Conservation (phyloP, 2,797 vertebrate genomes). For the Ispidina picta region DNA sequence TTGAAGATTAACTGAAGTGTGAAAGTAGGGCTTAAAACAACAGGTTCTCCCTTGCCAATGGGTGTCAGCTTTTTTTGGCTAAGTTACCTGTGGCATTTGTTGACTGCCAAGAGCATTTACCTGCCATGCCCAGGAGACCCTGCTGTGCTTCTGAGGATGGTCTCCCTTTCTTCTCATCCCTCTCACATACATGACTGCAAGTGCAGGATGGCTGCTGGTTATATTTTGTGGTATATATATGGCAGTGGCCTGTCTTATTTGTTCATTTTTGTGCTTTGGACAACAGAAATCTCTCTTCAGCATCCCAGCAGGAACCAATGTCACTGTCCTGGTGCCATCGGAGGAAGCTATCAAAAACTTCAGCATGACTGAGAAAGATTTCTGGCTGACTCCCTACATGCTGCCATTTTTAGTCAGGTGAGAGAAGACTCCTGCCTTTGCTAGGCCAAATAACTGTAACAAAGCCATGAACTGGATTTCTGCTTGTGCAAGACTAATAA, state of each 20-base stretch:
- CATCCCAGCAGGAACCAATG: slow-evolving; percentile 73
- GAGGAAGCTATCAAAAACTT: slow-evolving; percentile 74
- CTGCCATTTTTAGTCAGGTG: slow-evolving; percentile 84
- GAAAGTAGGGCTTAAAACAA: not conserved
- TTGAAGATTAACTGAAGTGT: not conserved
- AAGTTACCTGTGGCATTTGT: not conserved
- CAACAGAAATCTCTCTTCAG: slow-evolving; percentile 70
- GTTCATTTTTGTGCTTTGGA: slow-evolving; percentile 50
- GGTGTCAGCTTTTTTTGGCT: not conserved
- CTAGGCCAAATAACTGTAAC: not conserved
- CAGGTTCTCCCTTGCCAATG: not conserved
- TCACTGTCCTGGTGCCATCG: slow-evolving; percentile 87
- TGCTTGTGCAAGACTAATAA: not conserved
- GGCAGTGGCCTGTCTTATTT: not conserved
- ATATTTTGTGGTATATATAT: not conserved
- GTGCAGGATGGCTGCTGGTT: not conserved
- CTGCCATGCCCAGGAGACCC: not conserved
- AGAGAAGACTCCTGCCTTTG: not conserved
- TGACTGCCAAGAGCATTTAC: not conserved
- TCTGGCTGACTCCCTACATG: slow-evolving; percentile 81
- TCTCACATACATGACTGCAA: fast-evolving
- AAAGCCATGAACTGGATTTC: not conserved
- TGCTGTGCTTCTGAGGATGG: not conserved
- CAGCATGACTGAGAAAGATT: slow-evolving; percentile 56
- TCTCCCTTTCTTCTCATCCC: not conserved